phyloP scores from a whole-genome alignment of 2,888 invertebrate genomes.

The Epinotia ramella region DNA sequence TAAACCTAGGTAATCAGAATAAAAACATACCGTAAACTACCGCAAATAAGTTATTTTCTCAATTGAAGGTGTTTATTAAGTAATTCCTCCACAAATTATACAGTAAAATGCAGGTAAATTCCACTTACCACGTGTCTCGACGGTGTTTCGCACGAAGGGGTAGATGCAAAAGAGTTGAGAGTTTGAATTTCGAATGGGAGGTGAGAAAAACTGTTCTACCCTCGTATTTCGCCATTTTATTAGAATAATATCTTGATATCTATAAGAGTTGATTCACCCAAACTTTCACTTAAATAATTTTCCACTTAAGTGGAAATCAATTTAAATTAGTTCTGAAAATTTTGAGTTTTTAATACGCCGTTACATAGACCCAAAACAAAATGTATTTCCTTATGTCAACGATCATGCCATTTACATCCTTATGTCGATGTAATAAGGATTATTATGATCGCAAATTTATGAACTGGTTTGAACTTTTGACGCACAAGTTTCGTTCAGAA shows the following conservation, averaged over 20 bases:
- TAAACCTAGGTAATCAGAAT: constrained; percentile 53
- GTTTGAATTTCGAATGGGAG: constrained; percentile 57
- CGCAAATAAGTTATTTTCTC: constrained; percentile 32
- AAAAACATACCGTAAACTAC: constrained; percentile 51
- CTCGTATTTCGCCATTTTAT: constrained; percentile 49
- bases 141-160: constrained; percentile 54
- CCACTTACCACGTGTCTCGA: constrained; percentile 70
- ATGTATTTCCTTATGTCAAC: not conserved
- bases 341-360: constrained; percentile 10
- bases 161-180: constrained; percentile 54
- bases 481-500: constrained; percentile 31
- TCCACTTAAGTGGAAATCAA: not conserved
- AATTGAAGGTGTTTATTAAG: constrained; percentile 40
- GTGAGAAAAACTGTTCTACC: constrained; percentile 56
- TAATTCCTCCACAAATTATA: constrained; percentile 34
- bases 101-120: constrained; percentile 62
- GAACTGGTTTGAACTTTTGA: constrained; percentile 1
- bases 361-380: not conserved
- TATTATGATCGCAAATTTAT: constrained; percentile 1
- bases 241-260: not conserved
- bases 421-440: not conserved
- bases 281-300: not conserved
- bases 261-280: too few relatives aligned
- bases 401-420: not conserved
- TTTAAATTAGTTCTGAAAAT: not conserved